Conservation (phyloP, 2,797 vertebrate species). For the Peromyscus eremicus region DNA sequence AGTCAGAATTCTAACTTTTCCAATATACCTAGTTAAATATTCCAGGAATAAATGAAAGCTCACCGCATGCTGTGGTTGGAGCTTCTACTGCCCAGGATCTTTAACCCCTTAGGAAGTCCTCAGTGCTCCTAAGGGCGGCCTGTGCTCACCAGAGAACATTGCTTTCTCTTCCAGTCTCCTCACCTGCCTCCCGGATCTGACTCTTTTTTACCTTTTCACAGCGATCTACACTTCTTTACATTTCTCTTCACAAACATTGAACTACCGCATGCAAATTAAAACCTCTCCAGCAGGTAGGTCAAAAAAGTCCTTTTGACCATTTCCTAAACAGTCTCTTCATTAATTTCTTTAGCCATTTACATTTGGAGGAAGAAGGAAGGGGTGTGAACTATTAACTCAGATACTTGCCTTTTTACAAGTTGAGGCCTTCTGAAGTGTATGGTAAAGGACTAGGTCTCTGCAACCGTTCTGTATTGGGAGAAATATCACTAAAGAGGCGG, state of each 20-base stretch:
- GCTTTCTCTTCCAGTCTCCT: neutral
- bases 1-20: slow-evolving; percentile 15
- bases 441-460: neutral
- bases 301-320: neutral
- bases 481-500: neutral
- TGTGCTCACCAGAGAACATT: neutral
- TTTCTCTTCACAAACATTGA: neutral
- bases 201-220: neutral
- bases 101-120: neutral
- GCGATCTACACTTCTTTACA: neutral
- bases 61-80: neutral
- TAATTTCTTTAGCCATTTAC: neutral
- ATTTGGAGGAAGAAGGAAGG: neutral
- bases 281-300: neutral
- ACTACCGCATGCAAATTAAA: neutral
- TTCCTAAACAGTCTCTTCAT: neutral
- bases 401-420: neutral
- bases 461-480: neutral
- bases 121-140: accelerated
- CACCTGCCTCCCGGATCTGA: neutral
- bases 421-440: neutral
- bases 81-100: neutral
- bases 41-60: neutral
- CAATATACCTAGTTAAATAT: neutral
- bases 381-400: neutral